Evolutionary conservation across 2,888 invertebrate species (phyloP), one percentile per base, ranked within the genome.

Genomic region (Microchrysa polita): DNA sequence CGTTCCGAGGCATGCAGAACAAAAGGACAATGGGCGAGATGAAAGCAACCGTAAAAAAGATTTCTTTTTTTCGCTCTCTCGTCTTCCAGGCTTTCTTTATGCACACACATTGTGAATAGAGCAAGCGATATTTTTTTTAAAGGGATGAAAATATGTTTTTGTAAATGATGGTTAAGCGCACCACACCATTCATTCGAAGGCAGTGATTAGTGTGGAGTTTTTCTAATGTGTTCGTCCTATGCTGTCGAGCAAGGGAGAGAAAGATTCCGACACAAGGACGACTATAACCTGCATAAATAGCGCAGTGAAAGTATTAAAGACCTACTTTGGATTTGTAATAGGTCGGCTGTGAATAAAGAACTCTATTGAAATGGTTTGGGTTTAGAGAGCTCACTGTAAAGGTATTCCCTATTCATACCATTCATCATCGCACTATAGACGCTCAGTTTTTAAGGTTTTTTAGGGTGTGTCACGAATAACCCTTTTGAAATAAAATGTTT

Each of bases 21-120:
- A 69, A 69, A 20, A 69, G 69, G 69, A 69, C 69, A 23, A 69
- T 69, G 42, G 69, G 57, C n/a, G 40, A 55, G 27, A 69, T 69
- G 69, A 69, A 55, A 20, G 42, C 18, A 57, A 34, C 57, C 69
- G 57, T 55, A 69, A 69, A 69, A n/a, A 34, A 69, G 44, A 42
- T 55, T 34, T 34, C 7, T 34, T 34, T n/a, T 34, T 34, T 7
- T 34, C 7, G 27, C 27, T 34, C 7, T 34, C 27, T 34, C 7
- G 2, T 55, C 40, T 57, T 40, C n/a, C n/a, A n/a, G n/a, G n/a
- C n/a, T n/a, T n/a, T n/a, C n/a, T n/a, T n/a, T n/a, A n/a, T n/a
- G n/a, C n/a, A n/a, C n/a, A n/a, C n/a, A n/a, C n/a, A n/a, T n/a
- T n/a, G n/a, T 57, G 69, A 69, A 69, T 57, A 55, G 69, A 34